These are phyloP conservation scores for Luidia sarsii DNA, from an alignment of 53 echinoderm and acorn worm species.

Conservation along the genomic window DNA sequence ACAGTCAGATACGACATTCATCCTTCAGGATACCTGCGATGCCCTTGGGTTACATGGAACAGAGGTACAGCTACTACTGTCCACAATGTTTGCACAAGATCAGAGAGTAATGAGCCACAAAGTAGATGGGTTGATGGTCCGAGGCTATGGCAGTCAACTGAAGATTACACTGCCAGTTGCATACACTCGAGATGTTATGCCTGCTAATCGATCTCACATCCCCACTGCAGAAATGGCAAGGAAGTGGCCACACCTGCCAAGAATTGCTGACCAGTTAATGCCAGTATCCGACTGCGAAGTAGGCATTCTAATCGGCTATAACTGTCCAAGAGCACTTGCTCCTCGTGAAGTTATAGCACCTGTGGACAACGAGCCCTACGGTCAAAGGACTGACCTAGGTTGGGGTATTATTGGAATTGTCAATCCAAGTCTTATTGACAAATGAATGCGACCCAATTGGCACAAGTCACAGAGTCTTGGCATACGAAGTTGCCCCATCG, in stretches of 20 bases:
- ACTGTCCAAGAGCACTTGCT: conserved; percentile 52
- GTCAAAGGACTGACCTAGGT: conserved; percentile 44
- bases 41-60: background rate
- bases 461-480: conserved; percentile 43
- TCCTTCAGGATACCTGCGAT: background rate
- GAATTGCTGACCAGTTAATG: conserved; percentile 15
- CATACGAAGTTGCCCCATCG: conserved; percentile 9
- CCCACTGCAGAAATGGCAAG: conserved; percentile 49
- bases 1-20: conserved; percentile 44
- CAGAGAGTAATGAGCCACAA: background rate
- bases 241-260: conserved; percentile 42
- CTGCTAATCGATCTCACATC: conserved; percentile 37
- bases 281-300: conserved; percentile 49
- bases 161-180: conserved; percentile 20
- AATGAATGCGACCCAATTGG: conserved; percentile 15
- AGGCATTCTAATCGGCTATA: conserved; percentile 46
- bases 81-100: conserved; percentile 20
- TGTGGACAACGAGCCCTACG: conserved; percentile 43
- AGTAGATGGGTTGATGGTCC: conserved; percentile 2
- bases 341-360: conserved; percentile 57
- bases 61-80: conserved; percentile 9
- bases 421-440: background rate
- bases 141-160: conserved; percentile 10
- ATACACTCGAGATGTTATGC: conserved; percentile 45
- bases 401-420: conserved; percentile 65